phyloP scores from a whole-genome alignment of 2,113 vertebrate species.

The Taxidea taxus region DNA sequence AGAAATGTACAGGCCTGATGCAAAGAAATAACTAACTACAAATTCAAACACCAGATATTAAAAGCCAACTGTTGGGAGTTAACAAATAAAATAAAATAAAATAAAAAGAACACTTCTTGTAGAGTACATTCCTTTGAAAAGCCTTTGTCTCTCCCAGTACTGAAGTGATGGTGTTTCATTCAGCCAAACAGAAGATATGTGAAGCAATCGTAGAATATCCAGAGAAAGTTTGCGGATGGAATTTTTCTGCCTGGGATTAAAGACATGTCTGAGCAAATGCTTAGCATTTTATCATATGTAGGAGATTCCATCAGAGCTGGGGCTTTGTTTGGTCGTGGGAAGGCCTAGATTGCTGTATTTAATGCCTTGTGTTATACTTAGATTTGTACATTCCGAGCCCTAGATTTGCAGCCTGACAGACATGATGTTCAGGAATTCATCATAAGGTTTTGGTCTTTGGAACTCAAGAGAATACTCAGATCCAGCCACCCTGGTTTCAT shows the following conservation, averaged over 20 bases:
- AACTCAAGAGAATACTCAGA: not conserved
- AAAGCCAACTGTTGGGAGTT: slow-evolving; percentile 40
- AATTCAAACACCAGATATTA: slow-evolving; percentile 51
- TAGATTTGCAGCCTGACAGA: not conserved
- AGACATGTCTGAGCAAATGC: slow-evolving; percentile 13
- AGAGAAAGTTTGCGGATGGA: slow-evolving; percentile 40
- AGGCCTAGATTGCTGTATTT: not conserved
- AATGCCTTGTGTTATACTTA: not conserved
- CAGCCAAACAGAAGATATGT: slow-evolving; percentile 25
- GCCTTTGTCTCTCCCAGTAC: not conserved
- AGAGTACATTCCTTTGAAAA: slow-evolving; percentile 31
- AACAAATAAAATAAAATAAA: not conserved
- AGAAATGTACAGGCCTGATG: not conserved
- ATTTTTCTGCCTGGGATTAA: slow-evolving; percentile 58
- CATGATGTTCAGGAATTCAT: not conserved
- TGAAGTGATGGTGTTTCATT: slow-evolving; percentile 37
- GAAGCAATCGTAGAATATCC: not conserved
- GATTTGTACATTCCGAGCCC: not conserved
- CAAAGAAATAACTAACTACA: slow-evolving; percentile 10
- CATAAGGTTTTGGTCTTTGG: not conserved
- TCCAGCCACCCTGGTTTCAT: not conserved
- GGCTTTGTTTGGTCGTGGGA: not conserved
- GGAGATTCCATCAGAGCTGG: not conserved
- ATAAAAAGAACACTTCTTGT: not conserved
- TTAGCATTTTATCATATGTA: not conserved